phyloP scores from a whole-genome alignment of 2,797 vertebrate genomes.

The Streptopelia turtur region DNA sequence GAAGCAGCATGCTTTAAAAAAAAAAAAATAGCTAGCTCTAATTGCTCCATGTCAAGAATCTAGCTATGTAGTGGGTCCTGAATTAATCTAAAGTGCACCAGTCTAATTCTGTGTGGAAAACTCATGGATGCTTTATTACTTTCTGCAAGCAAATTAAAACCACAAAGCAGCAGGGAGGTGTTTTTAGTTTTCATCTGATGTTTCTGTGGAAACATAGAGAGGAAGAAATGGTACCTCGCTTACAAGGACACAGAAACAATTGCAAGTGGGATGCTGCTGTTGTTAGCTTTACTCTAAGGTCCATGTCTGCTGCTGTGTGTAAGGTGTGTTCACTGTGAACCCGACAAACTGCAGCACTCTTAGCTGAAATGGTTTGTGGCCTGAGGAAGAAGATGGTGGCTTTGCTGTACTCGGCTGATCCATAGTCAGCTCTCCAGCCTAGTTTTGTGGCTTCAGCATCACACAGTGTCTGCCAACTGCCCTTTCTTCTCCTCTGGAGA shows the following conservation, averaged over 20 bases:
- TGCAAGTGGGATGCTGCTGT: neutral
- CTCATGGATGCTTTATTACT: neutral
- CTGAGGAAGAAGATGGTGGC: neutral
- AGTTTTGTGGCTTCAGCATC: neutral
- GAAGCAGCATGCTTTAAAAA: neutral
- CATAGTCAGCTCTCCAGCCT: neutral
- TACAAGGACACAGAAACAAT: neutral
- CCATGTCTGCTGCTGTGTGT: fast-evolving
- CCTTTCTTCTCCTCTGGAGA: neutral
- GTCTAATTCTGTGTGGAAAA: neutral
- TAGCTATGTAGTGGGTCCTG: neutral
- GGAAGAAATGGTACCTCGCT: neutral
- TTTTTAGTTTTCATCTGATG: neutral
- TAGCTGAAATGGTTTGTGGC: neutral
- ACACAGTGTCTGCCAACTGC: neutral
- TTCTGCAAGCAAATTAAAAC: neutral
- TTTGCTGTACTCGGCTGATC: neutral
- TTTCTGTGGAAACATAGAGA: neutral
- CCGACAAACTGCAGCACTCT: neutral
- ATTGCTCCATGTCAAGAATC: neutral
- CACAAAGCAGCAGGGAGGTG: neutral
- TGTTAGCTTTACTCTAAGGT: neutral
- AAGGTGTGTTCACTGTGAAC: neutral
- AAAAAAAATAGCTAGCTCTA: neutral
- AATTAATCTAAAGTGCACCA: neutral